Base-by-base conservation (phyloP, 2,888 invertebrate species). In the Euplexia lucipara region DNA sequence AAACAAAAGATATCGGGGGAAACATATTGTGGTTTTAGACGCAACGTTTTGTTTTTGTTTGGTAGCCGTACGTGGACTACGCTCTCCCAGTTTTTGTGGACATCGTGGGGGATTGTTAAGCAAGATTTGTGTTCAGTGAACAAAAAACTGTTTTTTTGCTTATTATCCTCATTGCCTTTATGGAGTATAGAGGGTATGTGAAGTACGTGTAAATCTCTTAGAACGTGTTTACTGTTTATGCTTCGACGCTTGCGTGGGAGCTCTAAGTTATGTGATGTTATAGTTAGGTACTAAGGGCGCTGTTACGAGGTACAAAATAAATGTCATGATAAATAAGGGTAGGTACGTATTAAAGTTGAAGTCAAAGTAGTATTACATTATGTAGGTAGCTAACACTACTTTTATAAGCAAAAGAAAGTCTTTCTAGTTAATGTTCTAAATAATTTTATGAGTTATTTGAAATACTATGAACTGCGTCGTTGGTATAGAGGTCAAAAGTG, bases 61-160 rank as follows among this genome's bases (percentile, higher is more conserved):
- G 34, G 61, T 67, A 59, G 66, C 64, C 37, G 79, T 81, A 83
- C 82, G 85, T 83, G 83, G 44, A 73, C 70, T 67, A 61, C n/a
- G 73, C 70, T 75, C 67, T 72, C 48, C 57, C 52, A 62, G 70
- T 83, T 87, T 87, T 89, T 88, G 86, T 84, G 79, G 71, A 70
- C 75, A 75, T 70, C 60, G 61, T 59, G 70, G 72, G 80, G 82
- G 78, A 79, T 82, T 81, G 83, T 81, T 77, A 70, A 74, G 70
- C 75, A 85, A 86, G 88, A 89, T 88, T 88, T 89, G 87, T 88
- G 82, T 73, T 81, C 69, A 68, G 62, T 78, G 72, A 82, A 81
- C 81, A 86, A 85, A 85, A 83, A 75, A 69, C 20, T 32, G 41
- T 58, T 69, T 83, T 80, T 78, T 81, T 80, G 58, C 72, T 69